Conservation (phyloP, 2,113 vertebrate genomes). For the Meriones unguiculatus region DNA sequence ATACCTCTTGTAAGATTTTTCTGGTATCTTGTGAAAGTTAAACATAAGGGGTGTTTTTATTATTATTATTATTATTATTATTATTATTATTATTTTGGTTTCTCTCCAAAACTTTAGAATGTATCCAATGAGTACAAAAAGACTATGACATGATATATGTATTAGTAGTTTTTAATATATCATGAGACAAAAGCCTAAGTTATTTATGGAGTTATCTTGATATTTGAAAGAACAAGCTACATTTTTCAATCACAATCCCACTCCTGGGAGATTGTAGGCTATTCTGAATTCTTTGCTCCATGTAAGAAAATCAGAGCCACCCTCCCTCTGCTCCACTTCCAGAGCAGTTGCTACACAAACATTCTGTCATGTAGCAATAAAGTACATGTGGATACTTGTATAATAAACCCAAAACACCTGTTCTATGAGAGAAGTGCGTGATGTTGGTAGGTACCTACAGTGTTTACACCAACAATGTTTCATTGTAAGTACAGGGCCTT, state of each 20-base stretch:
- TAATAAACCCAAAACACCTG: neutral
- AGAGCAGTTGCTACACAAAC: neutral
- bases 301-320: neutral
- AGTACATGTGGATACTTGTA: neutral
- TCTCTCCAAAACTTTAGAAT: conserved; percentile 57
- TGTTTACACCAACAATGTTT: neutral
- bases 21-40: conserved; percentile 78
- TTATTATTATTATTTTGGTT: neutral
- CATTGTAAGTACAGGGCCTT: neutral
- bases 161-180: neutral
- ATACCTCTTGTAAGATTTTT: conserved; percentile 71
- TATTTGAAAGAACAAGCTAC: neutral
- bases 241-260: neutral
- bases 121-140: conserved; percentile 44
- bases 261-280: neutral
- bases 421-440: fast-evolving
- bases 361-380: neutral
- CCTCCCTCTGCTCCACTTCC: too few relatives aligned
- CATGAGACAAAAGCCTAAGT: neutral
- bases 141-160: neutral
- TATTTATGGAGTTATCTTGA: conserved; percentile 32
- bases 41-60: conserved; percentile 72
- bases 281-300: neutral
- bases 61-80: neutral
- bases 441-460: neutral